phyloP scores from a whole-genome alignment of 2,888 invertebrate species.

The Heliothis peltigera region DNA sequence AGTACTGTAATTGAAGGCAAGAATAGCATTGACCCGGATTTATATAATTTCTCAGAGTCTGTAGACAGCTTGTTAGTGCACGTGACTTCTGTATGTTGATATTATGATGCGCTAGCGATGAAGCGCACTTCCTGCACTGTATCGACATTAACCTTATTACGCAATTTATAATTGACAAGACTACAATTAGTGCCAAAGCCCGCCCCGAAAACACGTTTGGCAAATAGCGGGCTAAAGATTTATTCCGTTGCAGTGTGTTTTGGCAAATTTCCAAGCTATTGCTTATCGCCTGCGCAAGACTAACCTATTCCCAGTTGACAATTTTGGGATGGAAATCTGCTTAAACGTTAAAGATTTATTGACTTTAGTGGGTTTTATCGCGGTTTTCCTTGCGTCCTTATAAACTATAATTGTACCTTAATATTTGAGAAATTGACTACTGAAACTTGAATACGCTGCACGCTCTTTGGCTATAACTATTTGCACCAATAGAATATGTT shows the following conservation, averaged over 20 bases:
- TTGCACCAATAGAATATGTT: too few species aligned
- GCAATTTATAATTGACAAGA: slow-evolving; percentile 48
- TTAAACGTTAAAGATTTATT: slow-evolving; percentile 17
- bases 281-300: slow-evolving; percentile 43
- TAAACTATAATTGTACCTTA: too few species aligned
- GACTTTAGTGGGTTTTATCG: too few species aligned
- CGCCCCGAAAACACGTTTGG: slow-evolving; percentile 48
- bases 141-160: slow-evolving; percentile 20
- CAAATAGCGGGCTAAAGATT: slow-evolving; percentile 41
- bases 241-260: slow-evolving; percentile 40
- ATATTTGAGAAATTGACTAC: too few species aligned
- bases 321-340: slow-evolving; percentile 39
- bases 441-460: too few species aligned
- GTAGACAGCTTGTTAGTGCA: not conserved
- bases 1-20: too few species aligned
- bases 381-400: too few species aligned
- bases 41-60: too few species aligned
- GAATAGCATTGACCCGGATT: too few species aligned
- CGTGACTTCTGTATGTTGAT: too few species aligned
- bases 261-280: slow-evolving; percentile 42
- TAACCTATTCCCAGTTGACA: slow-evolving; percentile 37
- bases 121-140: not conserved
- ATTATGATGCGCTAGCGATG: not conserved
- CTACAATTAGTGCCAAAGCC: slow-evolving; percentile 49
- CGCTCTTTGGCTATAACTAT: too few species aligned